These are phyloP conservation scores for Aspidiotus destructor DNA, from an alignment of 2,888 invertebrate species.

Conservation along the genomic window DNA sequence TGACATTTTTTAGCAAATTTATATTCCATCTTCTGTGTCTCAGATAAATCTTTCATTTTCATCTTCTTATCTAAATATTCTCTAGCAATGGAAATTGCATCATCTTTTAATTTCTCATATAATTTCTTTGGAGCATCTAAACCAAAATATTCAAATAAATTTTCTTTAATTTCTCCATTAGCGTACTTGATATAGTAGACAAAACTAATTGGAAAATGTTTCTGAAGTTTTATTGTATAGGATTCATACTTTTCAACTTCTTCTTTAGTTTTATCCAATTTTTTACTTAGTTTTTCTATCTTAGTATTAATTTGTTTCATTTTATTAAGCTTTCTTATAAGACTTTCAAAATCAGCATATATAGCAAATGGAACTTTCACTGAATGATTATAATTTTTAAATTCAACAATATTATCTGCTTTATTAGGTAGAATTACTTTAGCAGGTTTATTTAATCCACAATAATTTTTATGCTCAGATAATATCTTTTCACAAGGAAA, in stretches of 20 bases:
- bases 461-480: conserved; percentile 13
- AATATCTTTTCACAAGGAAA: conserved; percentile 11
- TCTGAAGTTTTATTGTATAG: conserved; percentile 3
- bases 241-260: conserved; percentile 7
- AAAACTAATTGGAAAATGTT: conserved; percentile 7
- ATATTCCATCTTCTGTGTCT: conserved; percentile 7
- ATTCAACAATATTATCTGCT: conserved; percentile 8
- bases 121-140: background rate
- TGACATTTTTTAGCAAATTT: conserved; percentile 6
- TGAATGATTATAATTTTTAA: conserved; percentile 13
- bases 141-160: conserved; percentile 5
- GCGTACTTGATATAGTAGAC: conserved; percentile 7
- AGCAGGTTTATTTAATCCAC: conserved; percentile 11
- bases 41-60: conserved; percentile 5
- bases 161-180: conserved; percentile 6
- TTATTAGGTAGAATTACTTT: conserved; percentile 10
- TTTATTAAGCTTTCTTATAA: conserved; percentile 5
- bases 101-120: too few species aligned
- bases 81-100: conserved; percentile 2
- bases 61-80: conserved; percentile 4
- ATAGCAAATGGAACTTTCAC: conserved; percentile 11
- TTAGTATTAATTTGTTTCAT: conserved; percentile 1
- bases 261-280: too few species aligned
- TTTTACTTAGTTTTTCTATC: background rate
- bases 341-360: conserved; percentile 7